Evolutionary conservation across 2,113 vertebrate species (phyloP).

Genomic region (Phrynosoma blainvillii): DNA sequence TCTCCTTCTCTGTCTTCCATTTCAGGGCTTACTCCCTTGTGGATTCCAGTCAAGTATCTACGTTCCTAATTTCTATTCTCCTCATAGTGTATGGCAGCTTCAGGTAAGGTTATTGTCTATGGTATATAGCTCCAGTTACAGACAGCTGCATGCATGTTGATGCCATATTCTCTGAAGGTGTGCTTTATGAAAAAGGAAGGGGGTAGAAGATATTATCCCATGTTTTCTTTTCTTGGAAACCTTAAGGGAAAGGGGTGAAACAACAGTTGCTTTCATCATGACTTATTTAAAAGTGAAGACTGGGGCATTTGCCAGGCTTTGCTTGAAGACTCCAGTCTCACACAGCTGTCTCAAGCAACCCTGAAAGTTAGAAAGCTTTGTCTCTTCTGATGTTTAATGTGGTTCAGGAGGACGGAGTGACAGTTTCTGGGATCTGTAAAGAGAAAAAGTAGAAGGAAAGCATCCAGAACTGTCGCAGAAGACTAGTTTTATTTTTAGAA

Average conservation of each 20-base stretch:
- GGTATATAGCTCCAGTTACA: neutral
- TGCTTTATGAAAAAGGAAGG: neutral
- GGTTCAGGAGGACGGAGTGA: neutral
- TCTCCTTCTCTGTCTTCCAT: slow-evolving; percentile 46
- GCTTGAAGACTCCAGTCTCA: neutral
- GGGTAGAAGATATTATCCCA: neutral
- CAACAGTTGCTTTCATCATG: neutral
- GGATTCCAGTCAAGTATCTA: slow-evolving; percentile 99
- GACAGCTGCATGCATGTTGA: neutral
- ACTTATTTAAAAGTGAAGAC: neutral
- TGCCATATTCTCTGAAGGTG: neutral
- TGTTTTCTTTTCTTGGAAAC: neutral
- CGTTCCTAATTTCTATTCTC: slow-evolving; percentile 93
- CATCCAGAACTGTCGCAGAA: neutral
- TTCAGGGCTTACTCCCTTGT: slow-evolving; percentile 98
- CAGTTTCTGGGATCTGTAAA: neutral
- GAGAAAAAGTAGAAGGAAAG: neutral
- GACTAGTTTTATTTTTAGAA: too few relatives aligned
- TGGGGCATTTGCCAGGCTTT: neutral
- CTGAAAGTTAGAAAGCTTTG: neutral
- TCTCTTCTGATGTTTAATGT: neutral
- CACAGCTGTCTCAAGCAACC: neutral
- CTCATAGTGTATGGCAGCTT: slow-evolving; percentile 87
- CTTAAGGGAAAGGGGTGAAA: neutral
- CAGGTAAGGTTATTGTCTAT: slow-evolving; percentile 76